phyloP scores from a whole-genome alignment of 1,140 invertebrate species.

The Aphaenogaster rudis region DNA sequence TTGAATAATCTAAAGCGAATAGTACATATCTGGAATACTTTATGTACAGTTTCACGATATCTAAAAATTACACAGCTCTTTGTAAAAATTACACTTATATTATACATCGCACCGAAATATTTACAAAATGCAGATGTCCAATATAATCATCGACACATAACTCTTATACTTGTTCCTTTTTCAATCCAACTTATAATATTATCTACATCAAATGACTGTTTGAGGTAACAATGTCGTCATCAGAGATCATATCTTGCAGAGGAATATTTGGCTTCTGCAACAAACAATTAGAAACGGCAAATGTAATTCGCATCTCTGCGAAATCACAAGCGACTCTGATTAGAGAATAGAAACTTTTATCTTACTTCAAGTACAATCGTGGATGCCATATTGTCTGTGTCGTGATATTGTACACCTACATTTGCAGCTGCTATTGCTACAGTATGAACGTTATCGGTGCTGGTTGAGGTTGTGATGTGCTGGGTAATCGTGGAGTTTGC shows the following conservation, averaged over 20 bases:
- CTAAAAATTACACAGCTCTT: neutral
- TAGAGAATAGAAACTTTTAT: conserved; percentile 41
- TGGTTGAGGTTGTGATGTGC: conserved; percentile 77
- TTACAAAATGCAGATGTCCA: conserved; percentile 66
- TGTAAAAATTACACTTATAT: conserved; percentile 30
- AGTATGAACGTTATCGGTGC: conserved; percentile 78
- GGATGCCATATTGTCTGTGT: conserved; percentile 78
- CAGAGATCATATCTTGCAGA: conserved; percentile 80
- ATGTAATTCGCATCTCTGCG: neutral
- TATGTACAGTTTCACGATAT: conserved; percentile 4
- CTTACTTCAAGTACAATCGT: conserved; percentile 83
- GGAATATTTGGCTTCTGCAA: conserved; percentile 75
- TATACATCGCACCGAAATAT: conserved; percentile 47
- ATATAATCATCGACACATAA: conserved; percentile 58
- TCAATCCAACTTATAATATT: conserved; percentile 37
- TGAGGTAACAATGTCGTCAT: conserved; percentile 77
- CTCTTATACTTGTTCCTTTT: neutral
- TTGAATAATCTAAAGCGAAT: neutral
- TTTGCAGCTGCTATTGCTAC: conserved; percentile 79
- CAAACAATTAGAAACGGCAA: conserved; percentile 31
- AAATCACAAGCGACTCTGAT: neutral
- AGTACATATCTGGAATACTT: neutral
- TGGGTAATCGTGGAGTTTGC: conserved; percentile 76
- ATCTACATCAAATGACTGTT: conserved; percentile 72
- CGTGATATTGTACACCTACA: conserved; percentile 79